Evolutionary conservation across 2,797 vertebrate species (phyloP).

Genomic region (Adrianichthys oophorus): DNA sequence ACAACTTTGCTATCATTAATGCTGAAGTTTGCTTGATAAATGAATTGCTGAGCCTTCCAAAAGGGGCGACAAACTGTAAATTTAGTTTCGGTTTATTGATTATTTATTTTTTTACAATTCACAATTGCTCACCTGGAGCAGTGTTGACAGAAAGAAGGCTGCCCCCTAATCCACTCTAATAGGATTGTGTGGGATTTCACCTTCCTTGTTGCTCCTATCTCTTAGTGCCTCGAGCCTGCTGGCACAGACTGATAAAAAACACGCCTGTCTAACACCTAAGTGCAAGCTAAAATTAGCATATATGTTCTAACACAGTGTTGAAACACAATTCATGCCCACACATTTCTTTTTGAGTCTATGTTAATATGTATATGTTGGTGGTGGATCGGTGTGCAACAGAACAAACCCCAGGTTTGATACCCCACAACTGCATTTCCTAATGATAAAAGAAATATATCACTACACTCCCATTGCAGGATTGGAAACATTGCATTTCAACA

Average conservation of each 20-base stretch:
- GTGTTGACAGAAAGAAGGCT: slow-evolving; percentile 67
- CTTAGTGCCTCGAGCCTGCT: slow-evolving; percentile 70
- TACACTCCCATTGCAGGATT: slow-evolving; percentile 30
- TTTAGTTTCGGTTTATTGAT: slow-evolving; percentile 50
- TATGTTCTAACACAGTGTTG: slow-evolving; percentile 57
- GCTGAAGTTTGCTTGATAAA: slow-evolving; percentile 34
- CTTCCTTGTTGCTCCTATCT: slow-evolving; percentile 75
- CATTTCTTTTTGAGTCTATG: slow-evolving; percentile 30
- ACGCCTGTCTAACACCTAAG: slow-evolving; percentile 70
- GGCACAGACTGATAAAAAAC: slow-evolving; percentile 77
- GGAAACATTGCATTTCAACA: slow-evolving; percentile 11
- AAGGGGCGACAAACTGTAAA: slow-evolving; percentile 41
- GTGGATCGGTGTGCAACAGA: slow-evolving; percentile 38
- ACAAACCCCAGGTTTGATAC: slow-evolving; percentile 22
- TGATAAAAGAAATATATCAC: slow-evolving; percentile 47
- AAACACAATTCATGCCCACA: slow-evolving; percentile 66
- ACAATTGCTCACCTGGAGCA: slow-evolving; percentile 77
- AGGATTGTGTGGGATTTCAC: slow-evolving; percentile 84
- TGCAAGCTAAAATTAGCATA: slow-evolving; percentile 74
- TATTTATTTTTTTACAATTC: slow-evolving; percentile 58
- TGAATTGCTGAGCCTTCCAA: slow-evolving; percentile 38
- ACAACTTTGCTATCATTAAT: slow-evolving; percentile 25
- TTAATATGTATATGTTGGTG: slow-evolving; percentile 57
- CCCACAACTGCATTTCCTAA: slow-evolving; percentile 28
- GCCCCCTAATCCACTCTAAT: slow-evolving; percentile 80